phyloP scores from a whole-genome alignment of 2,888 invertebrate genomes.

The Drosophila fulvimacula region DNA sequence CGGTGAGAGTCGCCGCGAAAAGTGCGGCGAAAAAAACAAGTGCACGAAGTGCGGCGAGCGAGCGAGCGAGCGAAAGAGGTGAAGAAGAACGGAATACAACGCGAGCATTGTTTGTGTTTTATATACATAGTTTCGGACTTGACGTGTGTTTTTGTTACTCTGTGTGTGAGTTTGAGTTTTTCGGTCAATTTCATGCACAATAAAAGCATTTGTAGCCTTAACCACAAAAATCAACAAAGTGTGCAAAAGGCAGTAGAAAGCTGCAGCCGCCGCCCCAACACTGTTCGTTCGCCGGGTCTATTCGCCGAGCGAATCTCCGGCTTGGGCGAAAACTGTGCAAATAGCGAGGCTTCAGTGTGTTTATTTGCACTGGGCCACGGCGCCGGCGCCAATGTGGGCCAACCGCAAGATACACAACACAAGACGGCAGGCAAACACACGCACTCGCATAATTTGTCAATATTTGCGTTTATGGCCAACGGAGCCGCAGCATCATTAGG shows the following conservation, averaged over 20 bases:
- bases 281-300: background rate
- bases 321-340: conserved; percentile 38
- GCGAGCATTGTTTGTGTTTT: conserved; percentile 21
- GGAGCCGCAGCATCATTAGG: conserved; percentile 37
- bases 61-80: conserved; percentile 3
- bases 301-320: conserved; percentile 5
- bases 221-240: conserved; percentile 73
- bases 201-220: conserved; percentile 45
- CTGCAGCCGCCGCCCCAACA: conserved; percentile 3
- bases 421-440: conserved; percentile 18
- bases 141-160: conserved; percentile 12
- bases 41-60: conserved; percentile 20
- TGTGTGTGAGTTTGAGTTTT: conserved; percentile 11
- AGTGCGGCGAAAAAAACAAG: conserved; percentile 34
- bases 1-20: conserved; percentile 22
- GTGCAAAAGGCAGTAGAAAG: conserved; percentile 64
- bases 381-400: conserved; percentile 50
- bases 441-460: conserved; percentile 39
- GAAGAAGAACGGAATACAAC: conserved; percentile 16
- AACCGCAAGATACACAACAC: conserved; percentile 28
- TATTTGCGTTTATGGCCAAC: conserved; percentile 45
- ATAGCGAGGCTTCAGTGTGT: conserved; percentile 46
- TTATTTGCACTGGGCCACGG: conserved; percentile 47
- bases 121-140: conserved; percentile 3
- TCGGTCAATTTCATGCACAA: conserved; percentile 59